Conservation (phyloP, 1,140 invertebrate species). For the Magallana ariakensis region DNA sequence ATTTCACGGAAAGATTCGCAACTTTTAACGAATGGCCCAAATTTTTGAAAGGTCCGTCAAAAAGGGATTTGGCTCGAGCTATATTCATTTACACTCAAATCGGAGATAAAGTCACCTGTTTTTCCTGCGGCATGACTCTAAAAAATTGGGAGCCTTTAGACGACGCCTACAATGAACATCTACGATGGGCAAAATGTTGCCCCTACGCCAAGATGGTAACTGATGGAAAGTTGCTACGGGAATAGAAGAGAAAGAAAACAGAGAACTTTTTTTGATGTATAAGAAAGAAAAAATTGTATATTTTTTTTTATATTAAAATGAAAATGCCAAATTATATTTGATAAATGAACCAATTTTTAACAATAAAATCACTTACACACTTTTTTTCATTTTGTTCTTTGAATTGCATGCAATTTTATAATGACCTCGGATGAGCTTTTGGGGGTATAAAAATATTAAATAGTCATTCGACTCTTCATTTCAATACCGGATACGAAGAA, state of each 20-base stretch:
- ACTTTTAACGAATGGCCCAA: conserved; percentile 21
- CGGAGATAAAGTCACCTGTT: conserved; percentile 2
- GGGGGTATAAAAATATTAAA: background rate
- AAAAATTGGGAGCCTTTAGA: conserved; percentile 6
- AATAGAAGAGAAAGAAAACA: background rate
- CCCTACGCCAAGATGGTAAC: background rate
- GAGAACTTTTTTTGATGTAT: too few relatives aligned
- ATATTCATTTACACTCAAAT: background rate
- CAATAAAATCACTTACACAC: background rate
- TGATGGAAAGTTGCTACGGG: background rate
- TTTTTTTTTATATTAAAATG: too few relatives aligned
- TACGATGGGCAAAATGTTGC: background rate
- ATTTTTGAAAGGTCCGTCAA: background rate
- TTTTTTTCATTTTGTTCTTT: background rate
- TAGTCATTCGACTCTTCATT: background rate
- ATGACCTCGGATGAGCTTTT: background rate
- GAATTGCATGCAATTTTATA: background rate
- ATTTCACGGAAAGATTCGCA: background rate
- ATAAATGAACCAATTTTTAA: too few relatives aligned
- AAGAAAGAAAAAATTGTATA: too few relatives aligned
- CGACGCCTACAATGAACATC: conserved; percentile 17
- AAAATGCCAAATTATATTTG: too few relatives aligned
- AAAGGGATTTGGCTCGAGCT: conserved; percentile 14
- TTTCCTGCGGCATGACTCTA: conserved; percentile 25
- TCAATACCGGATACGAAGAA: background rate